Evolutionary conservation across 2,113 vertebrate species (phyloP).

Genomic region (Xenopus laevis): DNA sequence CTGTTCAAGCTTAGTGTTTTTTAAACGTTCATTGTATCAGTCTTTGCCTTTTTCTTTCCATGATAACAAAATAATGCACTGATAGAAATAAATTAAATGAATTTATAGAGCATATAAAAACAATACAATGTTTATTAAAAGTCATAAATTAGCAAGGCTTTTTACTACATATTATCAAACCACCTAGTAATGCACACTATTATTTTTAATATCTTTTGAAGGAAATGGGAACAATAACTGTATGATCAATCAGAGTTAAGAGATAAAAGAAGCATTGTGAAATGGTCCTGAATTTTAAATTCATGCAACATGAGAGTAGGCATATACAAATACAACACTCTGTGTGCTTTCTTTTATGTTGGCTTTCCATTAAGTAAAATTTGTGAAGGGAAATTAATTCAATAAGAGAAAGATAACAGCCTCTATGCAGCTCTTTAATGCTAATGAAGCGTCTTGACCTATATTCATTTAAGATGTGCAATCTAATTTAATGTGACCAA

Average conservation of each 20-base stretch:
- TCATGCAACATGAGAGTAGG: too few relatives aligned
- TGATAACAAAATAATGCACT: not conserved
- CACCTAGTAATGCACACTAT: not conserved
- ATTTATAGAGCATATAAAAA: constrained; percentile 14
- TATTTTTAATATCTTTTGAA: constrained; percentile 23
- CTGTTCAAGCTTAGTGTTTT: too few relatives aligned
- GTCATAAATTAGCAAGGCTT: constrained; percentile 23
- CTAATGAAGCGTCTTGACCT: not conserved
- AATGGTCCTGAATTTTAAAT: too few relatives aligned
- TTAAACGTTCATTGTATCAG: too few relatives aligned
- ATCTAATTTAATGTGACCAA: not conserved
- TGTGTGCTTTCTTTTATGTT: not conserved
- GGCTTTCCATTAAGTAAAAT: not conserved
- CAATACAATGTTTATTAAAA: constrained; percentile 19
- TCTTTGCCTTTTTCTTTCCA: too few relatives aligned
- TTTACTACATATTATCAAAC: constrained; percentile 16
- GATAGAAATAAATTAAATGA: constrained; percentile 11
- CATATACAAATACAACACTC: too few relatives aligned
- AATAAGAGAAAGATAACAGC: not conserved
- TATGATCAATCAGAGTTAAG: too few relatives aligned
- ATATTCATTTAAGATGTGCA: not conserved
- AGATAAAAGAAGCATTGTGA: too few relatives aligned
- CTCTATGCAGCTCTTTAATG: not conserved
- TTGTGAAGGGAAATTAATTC: not conserved
- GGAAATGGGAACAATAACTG: constrained; percentile 23